Conservation (phyloP, 1,140 invertebrate genomes). For the Platyscapa corneri region DNA sequence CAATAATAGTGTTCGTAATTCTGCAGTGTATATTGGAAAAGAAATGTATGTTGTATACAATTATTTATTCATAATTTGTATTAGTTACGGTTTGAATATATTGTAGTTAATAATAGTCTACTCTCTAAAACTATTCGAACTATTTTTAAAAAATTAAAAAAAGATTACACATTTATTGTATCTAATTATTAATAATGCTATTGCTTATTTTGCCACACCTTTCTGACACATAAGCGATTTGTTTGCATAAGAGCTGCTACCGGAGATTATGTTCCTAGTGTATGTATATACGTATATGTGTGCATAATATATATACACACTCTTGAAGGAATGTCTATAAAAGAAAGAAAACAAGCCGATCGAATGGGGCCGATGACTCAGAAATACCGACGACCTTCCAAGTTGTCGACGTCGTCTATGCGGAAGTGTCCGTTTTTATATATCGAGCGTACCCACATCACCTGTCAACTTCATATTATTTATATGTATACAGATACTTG, state of each 20-base stretch:
- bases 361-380: conserved; percentile 43
- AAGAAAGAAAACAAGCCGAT: conserved; percentile 23
- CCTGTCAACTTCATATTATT: not conserved
- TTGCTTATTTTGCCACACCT: not conserved
- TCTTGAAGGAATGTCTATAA: not conserved
- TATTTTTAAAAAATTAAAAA: too few species aligned
- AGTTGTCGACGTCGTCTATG: not conserved
- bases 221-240: not conserved
- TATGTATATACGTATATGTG: too few species aligned
- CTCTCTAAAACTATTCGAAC: too few species aligned
- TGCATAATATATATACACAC: too few species aligned
- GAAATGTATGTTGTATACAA: too few species aligned
- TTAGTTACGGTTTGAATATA: too few species aligned
- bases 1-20: too few species aligned
- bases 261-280: not conserved
- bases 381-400: conserved; percentile 17
- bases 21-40: too few species aligned
- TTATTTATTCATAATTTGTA: too few species aligned
- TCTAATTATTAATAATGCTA: not conserved
- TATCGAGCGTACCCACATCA: not conserved
- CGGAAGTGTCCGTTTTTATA: conserved; percentile 8
- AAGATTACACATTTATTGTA: too few species aligned
- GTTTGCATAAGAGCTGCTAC: conserved; percentile 17
- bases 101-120: too few species aligned
- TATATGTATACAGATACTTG: not conserved